Percentiles rank a stretch among this genome's conserved stretches.
These are phyloP conservation scores for Stenoptilia bipunctidactyla DNA, from an alignment of 2,888 invertebrate genomes.

Conservation along the genomic window DNA sequence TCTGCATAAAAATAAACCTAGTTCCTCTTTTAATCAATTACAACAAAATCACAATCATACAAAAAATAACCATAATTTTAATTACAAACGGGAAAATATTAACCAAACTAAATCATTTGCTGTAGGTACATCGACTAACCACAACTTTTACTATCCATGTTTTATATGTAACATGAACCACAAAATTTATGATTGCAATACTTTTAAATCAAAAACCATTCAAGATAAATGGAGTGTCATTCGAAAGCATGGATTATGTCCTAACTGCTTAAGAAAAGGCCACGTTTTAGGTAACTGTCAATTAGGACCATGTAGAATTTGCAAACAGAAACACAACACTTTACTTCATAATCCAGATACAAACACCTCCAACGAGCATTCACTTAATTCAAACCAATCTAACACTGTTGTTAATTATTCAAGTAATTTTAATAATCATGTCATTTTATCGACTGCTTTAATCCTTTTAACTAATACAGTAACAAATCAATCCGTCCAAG, in stretches of 20 bases:
- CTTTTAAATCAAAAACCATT: slow-evolving; percentile 3
- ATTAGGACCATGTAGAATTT: not conserved
- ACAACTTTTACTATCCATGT: slow-evolving; percentile 1
- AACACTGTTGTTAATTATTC: too few relatives aligned
- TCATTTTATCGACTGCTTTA: too few relatives aligned
- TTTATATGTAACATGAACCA: slow-evolving; percentile 5
- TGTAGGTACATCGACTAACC: too few relatives aligned
- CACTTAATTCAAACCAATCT: too few relatives aligned
- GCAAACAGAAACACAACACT: not conserved
- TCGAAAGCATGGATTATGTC: slow-evolving; percentile 8
- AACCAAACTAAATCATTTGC: not conserved
- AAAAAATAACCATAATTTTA: not conserved
- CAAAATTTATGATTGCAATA: slow-evolving; percentile 7
- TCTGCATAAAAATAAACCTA: slow-evolving; percentile 5
- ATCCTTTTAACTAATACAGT: not conserved
- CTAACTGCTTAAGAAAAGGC: slow-evolving; percentile 2
- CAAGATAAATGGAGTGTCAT: not conserved
- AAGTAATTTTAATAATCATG: too few relatives aligned
- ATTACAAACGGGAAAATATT: not conserved
- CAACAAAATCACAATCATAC: too few relatives aligned
- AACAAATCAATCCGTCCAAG: not conserved
- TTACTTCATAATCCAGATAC: not conserved
- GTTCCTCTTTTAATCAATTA: too few relatives aligned
- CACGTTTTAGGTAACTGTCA: not conserved
- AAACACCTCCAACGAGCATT: too few relatives aligned